phyloP scores from a whole-genome alignment of 2,113 vertebrate species.

The Scortum barcoo region DNA sequence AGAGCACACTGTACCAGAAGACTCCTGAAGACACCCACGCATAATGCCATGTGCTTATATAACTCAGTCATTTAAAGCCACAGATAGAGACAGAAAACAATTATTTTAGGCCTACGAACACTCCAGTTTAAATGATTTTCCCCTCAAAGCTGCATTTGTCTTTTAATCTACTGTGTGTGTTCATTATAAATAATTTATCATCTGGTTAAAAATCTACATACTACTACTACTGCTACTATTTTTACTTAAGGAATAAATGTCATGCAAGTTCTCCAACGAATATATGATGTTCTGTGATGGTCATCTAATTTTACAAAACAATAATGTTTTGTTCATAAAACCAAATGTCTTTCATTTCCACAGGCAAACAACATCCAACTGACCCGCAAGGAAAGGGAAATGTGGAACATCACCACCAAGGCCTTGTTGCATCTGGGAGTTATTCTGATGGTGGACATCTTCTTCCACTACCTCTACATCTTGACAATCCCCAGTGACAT shows the following conservation, averaged over 20 bases:
- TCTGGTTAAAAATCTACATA: neutral
- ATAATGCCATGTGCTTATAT: neutral
- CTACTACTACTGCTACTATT: neutral
- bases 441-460: constrained; percentile 89
- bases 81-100: neutral
- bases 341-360: neutral
- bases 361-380: constrained; percentile 89
- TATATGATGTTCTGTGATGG: neutral
- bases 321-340: neutral
- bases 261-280: neutral
- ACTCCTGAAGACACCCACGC: neutral
- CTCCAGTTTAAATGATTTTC: neutral
- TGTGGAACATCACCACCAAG: constrained; percentile 90
- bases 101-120: neutral
- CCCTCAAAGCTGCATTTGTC: neutral
- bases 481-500: constrained; percentile 94
- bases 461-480: constrained; percentile 99
- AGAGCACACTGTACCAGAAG: neutral
- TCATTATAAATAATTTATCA: neutral
- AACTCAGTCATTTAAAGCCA: constrained; percentile 1
- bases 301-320: neutral
- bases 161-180: neutral
- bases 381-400: constrained; percentile 88
- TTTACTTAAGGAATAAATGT: neutral
- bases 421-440: constrained; percentile 87